These are phyloP conservation scores for Cheilosia vulpina DNA, from an alignment of 2,888 invertebrate genomes.

Conservation along the genomic window DNA sequence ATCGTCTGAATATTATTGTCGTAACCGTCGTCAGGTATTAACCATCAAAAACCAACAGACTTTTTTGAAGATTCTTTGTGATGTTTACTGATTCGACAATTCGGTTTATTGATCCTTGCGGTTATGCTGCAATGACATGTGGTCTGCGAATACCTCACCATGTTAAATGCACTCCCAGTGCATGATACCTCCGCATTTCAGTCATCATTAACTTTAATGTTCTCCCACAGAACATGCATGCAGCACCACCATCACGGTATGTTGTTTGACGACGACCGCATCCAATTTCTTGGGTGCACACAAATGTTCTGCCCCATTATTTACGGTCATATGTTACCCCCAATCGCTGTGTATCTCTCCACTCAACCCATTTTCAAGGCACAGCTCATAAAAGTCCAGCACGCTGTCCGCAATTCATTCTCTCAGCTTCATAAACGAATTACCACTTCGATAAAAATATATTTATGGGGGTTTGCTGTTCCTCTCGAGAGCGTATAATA, in stretches of 20 bases:
- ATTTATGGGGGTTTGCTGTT: conserved; percentile 45
- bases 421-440: conserved; percentile 65
- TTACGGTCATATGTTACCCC: conserved; percentile 23
- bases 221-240: no score
- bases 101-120: no score
- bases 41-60: no score
- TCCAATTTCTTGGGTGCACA: background rate
- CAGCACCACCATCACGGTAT: background rate
- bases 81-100: no score
- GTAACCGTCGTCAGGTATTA: no score
- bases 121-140: background rate
- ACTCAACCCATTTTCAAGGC: conserved; percentile 10
- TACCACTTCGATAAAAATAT: conserved; percentile 61
- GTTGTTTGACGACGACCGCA: background rate
- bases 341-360: background rate
- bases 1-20: no score
- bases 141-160: background rate
- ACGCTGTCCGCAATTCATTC: conserved; percentile 54
- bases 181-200: background rate
- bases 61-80: no score
- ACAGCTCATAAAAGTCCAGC: conserved; percentile 29
- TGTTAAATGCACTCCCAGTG: background rate
- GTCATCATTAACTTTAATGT: conserved; percentile 1
- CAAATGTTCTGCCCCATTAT: conserved; percentile 12
- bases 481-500: conserved; percentile 23